A percentile compares a stretch with the other conserved stretches of the same genome.
These are phyloP conservation scores for Isaurus tuberculatus DNA, from an alignment of 92 coral and sea anemone species.

Conservation along the genomic window DNA sequence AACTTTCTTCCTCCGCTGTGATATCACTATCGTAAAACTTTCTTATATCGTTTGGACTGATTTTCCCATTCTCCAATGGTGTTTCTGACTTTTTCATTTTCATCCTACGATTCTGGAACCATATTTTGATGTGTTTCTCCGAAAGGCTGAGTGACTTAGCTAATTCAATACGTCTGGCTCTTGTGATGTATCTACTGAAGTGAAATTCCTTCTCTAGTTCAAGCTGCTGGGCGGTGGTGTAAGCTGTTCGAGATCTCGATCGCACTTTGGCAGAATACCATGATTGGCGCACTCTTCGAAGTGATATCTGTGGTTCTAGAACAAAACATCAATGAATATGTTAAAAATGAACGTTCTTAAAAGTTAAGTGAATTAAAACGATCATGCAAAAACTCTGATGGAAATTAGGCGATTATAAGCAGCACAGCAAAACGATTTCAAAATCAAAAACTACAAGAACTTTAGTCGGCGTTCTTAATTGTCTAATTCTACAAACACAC, in stretches of 20 bases:
- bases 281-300: slow-evolving; percentile 70
- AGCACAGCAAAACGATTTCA: no score
- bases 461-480: background rate
- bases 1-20: slow-evolving; percentile 30
- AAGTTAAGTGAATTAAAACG: background rate
- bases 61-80: slow-evolving; percentile 66
- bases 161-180: slow-evolving; percentile 78
- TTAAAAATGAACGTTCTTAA: background rate
- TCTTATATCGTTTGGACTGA: slow-evolving; percentile 76
- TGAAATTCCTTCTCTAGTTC: slow-evolving; percentile 87
- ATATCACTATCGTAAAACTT: slow-evolving; percentile 64
- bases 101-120: slow-evolving; percentile 93
- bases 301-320: slow-evolving; percentile 33
- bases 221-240: slow-evolving; percentile 83
- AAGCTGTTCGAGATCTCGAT: slow-evolving; percentile 83
- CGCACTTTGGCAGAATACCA: slow-evolving; percentile 87
- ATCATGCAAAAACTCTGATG: no score
- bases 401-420: no score
- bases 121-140: slow-evolving; percentile 85
- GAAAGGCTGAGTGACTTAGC: slow-evolving; percentile 80
- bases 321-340: background rate
- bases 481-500: background rate
- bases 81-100: slow-evolving; percentile 81
- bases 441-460: no score
- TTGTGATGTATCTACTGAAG: slow-evolving; percentile 79